Evolutionary conservation across 1,140 invertebrate genomes (phyloP).

Genomic region (Aphelinus atriplicis): DNA sequence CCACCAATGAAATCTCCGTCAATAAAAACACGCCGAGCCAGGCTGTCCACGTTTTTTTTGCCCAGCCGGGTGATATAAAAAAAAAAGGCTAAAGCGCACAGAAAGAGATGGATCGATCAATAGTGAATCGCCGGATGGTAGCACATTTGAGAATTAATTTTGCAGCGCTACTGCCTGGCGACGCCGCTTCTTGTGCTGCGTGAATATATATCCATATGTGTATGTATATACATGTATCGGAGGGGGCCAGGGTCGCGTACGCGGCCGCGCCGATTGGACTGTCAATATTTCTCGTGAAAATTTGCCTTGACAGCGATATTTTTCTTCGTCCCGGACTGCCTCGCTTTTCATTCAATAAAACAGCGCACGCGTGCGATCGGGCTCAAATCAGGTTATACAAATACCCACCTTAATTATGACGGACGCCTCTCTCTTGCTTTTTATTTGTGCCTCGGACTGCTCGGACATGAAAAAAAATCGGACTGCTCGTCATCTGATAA

Average conservation of each 20-base stretch:
- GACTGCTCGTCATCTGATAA: background rate
- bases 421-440: background rate
- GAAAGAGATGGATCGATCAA: background rate
- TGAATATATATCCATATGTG: too few species aligned
- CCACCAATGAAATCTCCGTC: background rate
- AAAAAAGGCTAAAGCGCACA: background rate
- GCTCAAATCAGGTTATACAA: slow-evolving; percentile 14
- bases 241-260: too few species aligned
- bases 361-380: too few species aligned
- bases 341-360: background rate
- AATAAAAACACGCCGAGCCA: slow-evolving; percentile 1
- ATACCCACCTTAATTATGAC: slow-evolving; percentile 21
- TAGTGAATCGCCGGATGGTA: background rate
- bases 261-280: background rate
- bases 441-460: background rate
- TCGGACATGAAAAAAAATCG: too few species aligned
- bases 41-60: background rate
- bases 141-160: slow-evolving; percentile 26
- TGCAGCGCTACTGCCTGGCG: background rate
- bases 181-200: background rate
- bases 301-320: slow-evolving; percentile 18
- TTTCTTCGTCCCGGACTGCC: background rate
- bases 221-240: too few species aligned
- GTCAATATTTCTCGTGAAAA: slow-evolving; percentile 29
- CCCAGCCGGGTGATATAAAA: background rate